Percentiles rank a stretch among this genome's conserved stretches.
Conservation (phyloP, 2,113 vertebrate species). For the Bothrops jararaca region DNA sequence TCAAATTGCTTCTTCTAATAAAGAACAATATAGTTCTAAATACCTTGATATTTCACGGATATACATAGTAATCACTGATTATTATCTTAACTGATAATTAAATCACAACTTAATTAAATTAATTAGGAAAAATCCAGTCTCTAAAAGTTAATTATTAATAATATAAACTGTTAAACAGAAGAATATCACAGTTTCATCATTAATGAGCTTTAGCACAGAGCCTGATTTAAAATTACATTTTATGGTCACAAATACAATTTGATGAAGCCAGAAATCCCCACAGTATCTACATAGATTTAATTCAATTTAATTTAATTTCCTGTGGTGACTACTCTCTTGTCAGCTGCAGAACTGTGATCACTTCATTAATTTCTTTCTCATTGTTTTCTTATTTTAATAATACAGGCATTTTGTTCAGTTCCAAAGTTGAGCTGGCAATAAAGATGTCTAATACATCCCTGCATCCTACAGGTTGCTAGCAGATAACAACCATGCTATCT, state of each 20-base stretch:
- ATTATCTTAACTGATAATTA: slow-evolving; percentile 45
- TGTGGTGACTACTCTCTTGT: slow-evolving; percentile 16
- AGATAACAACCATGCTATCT: neutral
- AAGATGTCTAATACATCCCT: neutral
- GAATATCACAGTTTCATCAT: slow-evolving; percentile 41
- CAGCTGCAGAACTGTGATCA: neutral
- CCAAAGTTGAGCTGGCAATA: slow-evolving; percentile 23
- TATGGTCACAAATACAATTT: slow-evolving; percentile 10
- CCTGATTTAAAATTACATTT: slow-evolving; percentile 36
- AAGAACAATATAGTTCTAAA: slow-evolving; percentile 14
- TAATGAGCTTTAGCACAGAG: slow-evolving; percentile 40
- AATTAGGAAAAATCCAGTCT: slow-evolving; percentile 50
- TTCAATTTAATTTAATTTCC: slow-evolving; percentile 9
- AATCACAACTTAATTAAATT: slow-evolving; percentile 52
- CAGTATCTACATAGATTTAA: slow-evolving; percentile 10
- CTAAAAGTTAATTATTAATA: slow-evolving; percentile 52
- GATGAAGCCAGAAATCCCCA: slow-evolving; percentile 3
- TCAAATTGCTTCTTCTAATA: neutral
- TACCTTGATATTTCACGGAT: neutral
- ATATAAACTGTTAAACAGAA: slow-evolving; percentile 36
- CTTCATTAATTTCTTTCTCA: slow-evolving; percentile 42
- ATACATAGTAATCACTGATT: slow-evolving; percentile 27
- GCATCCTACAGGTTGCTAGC: neutral
- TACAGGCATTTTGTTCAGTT: slow-evolving; percentile 31
- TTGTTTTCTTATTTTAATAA: slow-evolving; percentile 42